phyloP scores from a whole-genome alignment of 64 coral and sea anemone genomes.

The Astreopora myriophthalma region DNA sequence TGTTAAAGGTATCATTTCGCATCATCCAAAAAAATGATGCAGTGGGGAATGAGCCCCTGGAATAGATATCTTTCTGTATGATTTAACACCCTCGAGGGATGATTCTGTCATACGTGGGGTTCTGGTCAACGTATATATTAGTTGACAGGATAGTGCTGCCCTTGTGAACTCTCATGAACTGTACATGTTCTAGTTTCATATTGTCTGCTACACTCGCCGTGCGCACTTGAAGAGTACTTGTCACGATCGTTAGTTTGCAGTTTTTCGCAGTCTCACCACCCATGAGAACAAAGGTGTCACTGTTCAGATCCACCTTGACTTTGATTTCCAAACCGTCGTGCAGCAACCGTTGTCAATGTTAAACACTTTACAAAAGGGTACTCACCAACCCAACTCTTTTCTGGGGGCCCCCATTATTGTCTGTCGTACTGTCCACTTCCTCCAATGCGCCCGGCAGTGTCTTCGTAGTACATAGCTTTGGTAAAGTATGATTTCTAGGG shows the following conservation, averaged over 20 bases:
- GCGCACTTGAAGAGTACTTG: neutral
- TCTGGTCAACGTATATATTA: neutral
- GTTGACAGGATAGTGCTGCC: neutral
- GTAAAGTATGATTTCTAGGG: constrained; percentile 22
- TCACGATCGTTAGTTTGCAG: neutral
- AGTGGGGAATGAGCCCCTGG: constrained; percentile 14
- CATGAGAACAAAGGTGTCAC: neutral
- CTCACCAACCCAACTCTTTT: neutral
- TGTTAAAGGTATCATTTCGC: constrained; percentile 1
- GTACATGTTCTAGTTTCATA: neutral
- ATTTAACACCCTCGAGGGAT: neutral
- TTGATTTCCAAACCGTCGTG: neutral
- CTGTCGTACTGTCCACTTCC: neutral
- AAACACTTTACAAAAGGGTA: constrained; percentile 59
- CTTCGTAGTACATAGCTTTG: constrained; percentile 22
- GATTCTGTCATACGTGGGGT: constrained; percentile 1
- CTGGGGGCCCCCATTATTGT: neutral
- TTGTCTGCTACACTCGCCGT: neutral
- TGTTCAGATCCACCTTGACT: neutral
- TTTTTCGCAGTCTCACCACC: neutral
- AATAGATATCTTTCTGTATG: constrained; percentile 11
- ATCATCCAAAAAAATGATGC: constrained; percentile 37
- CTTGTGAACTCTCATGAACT: neutral
- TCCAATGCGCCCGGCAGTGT: constrained; percentile 51
- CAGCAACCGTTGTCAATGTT: constrained; percentile 20